These are phyloP conservation scores for Redunca redunca DNA, from an alignment of 2,113 vertebrate species.

Conservation along the genomic window DNA sequence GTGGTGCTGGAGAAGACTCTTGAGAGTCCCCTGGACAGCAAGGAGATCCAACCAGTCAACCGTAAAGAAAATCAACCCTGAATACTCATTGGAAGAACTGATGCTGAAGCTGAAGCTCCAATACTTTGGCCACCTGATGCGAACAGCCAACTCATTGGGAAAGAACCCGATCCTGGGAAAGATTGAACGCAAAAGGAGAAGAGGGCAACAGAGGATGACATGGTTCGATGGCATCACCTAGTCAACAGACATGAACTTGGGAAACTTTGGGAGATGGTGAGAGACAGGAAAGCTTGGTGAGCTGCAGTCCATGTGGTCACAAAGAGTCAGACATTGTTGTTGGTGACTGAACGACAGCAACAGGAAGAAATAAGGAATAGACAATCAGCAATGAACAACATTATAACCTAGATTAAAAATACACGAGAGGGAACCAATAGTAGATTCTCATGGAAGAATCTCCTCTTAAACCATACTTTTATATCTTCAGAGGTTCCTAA, in stretches of 20 bases:
- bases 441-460: background rate
- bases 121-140: background rate
- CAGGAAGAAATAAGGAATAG: background rate
- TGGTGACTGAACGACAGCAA: background rate
- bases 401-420: background rate
- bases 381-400: background rate
- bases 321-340: background rate
- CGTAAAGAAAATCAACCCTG: background rate
- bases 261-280: background rate
- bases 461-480: background rate
- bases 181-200: background rate
- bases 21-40: background rate
- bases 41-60: background rate
- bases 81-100: background rate
- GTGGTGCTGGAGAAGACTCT: background rate
- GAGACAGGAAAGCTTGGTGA: background rate
- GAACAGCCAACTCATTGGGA: background rate
- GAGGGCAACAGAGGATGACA: background rate
- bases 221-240: background rate
- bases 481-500: background rate
- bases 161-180: background rate
- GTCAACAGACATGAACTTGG: background rate
- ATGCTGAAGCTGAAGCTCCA: background rate
- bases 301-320: background rate
- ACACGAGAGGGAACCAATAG: background rate